Evolutionary conservation across 2,888 invertebrate genomes (phyloP).

Genomic region (Spialia ferax): DNA sequence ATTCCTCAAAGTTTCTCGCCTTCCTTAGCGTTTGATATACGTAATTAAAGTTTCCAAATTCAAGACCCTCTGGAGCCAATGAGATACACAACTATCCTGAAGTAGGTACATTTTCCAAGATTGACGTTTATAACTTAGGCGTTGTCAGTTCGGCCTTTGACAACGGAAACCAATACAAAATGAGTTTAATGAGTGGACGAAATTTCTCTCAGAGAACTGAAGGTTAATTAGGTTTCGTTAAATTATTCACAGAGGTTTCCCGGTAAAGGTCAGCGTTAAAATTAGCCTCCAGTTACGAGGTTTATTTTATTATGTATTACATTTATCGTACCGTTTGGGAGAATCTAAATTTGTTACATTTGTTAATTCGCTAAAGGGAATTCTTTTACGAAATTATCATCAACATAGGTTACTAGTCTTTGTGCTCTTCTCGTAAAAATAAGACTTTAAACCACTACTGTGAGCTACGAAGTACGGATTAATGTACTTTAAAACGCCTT

Average conservation of each 20-base stretch:
- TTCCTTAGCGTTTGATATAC: too few species aligned
- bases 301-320: not conserved
- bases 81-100: not conserved
- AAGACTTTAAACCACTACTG: too few species aligned
- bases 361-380: not conserved
- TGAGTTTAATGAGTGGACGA: not conserved
- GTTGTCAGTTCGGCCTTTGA: slow-evolving; percentile 3
- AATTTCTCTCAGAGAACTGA: slow-evolving; percentile 11
- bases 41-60: too few species aligned
- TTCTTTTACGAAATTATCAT: too few species aligned
- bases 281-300: slow-evolving; percentile 6
- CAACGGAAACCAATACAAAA: slow-evolving; percentile 25
- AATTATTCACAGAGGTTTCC: slow-evolving; percentile 25
- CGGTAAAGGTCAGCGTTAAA: slow-evolving; percentile 33
- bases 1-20: too few species aligned
- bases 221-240: slow-evolving; percentile 28
- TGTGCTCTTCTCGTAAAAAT: too few species aligned
- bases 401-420: too few species aligned
- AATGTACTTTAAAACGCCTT: too few species aligned
- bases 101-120: not conserved
- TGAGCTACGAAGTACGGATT: too few species aligned
- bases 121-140: not conserved
- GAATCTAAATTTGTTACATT: too few species aligned
- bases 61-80: not conserved
- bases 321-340: not conserved